These are phyloP conservation scores for Phylloscopus whistleri DNA, from an alignment of 2,113 vertebrate genomes.

Conservation along the genomic window DNA sequence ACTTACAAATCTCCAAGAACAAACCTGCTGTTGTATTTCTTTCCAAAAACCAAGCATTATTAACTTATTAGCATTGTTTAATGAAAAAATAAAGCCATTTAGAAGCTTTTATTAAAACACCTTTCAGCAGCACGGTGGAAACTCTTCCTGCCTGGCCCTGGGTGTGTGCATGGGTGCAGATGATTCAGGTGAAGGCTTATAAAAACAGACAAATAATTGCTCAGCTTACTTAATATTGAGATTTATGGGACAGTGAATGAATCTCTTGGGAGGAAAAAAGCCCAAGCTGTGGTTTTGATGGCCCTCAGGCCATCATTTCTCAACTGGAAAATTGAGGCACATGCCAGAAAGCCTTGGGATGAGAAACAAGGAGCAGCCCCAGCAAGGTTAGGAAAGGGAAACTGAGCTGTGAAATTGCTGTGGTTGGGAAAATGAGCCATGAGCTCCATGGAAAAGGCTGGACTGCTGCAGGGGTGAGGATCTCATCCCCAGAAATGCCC, in stretches of 20 bases:
- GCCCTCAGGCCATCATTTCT: not conserved
- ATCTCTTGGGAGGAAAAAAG: not conserved
- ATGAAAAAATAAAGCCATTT: not conserved
- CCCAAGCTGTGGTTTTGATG: not conserved
- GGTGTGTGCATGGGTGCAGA: not conserved
- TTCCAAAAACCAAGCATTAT: not conserved
- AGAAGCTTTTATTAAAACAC: not conserved
- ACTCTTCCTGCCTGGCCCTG: not conserved
- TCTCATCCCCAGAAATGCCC: not conserved
- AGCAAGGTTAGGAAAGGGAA: not conserved
- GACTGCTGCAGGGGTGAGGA: not conserved
- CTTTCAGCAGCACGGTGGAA: not conserved
- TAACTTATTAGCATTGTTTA: not conserved
- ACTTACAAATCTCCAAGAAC: not conserved
- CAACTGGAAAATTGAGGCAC: not conserved
- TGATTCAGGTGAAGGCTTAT: not conserved
- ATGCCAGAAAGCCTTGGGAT: not conserved
- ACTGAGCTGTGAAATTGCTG: not conserved
- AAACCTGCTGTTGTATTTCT: not conserved
- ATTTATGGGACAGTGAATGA: not conserved
- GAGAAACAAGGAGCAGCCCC: not conserved
- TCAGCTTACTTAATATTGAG: not conserved
- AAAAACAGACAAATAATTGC: not conserved
- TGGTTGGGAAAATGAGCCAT: not conserved
- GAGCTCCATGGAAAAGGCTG: not conserved